Conservation (phyloP, 2,113 vertebrate genomes). For the Rhinogobius similis region DNA sequence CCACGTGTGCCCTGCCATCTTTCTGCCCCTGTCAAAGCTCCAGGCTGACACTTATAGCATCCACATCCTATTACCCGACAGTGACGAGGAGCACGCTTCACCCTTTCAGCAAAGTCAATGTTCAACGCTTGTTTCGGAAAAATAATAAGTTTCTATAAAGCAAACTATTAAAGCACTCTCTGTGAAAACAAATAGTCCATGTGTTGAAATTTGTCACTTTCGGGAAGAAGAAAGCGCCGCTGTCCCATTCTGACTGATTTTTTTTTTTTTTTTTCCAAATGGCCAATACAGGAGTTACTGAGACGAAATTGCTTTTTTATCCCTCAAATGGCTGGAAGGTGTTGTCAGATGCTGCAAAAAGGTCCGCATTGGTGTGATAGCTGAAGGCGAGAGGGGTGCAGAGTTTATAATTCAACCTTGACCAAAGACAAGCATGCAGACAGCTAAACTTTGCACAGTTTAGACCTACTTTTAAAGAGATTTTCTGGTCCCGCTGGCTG, state of each 20-base stretch:
- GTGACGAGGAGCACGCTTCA: constrained; percentile 19
- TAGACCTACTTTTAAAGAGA: neutral
- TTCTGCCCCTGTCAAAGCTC: constrained; percentile 24
- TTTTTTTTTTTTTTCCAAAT: constrained; percentile 38
- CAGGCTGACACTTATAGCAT: constrained; percentile 21
- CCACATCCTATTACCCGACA: constrained; percentile 36
- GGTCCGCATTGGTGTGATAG: constrained; percentile 42
- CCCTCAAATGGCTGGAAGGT: constrained; percentile 59
- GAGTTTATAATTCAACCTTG: constrained; percentile 28
- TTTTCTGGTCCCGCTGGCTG: neutral
- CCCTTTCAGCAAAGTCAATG: constrained; percentile 34
- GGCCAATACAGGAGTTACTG: constrained; percentile 27
- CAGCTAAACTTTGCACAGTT: constrained; percentile 2
- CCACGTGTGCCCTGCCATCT: constrained; percentile 37
- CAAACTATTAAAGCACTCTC: constrained; percentile 17
- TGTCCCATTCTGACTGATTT: constrained; percentile 35
- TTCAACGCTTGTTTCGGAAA: constrained; percentile 10
- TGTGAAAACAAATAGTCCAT: constrained; percentile 31
- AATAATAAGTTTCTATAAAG: constrained; percentile 25
- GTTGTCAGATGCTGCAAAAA: constrained; percentile 47
- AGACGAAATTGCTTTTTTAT: constrained; percentile 68
- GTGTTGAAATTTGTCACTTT: constrained; percentile 61
- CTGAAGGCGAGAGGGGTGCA: constrained; percentile 27
- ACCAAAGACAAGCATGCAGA: constrained; percentile 44
- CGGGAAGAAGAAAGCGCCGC: constrained; percentile 41